Evolutionary conservation across 2,888 invertebrate genomes (phyloP), one percentile per base, ranked within the genome.

Genomic region (Chalcosyrphus nemorum): DNA sequence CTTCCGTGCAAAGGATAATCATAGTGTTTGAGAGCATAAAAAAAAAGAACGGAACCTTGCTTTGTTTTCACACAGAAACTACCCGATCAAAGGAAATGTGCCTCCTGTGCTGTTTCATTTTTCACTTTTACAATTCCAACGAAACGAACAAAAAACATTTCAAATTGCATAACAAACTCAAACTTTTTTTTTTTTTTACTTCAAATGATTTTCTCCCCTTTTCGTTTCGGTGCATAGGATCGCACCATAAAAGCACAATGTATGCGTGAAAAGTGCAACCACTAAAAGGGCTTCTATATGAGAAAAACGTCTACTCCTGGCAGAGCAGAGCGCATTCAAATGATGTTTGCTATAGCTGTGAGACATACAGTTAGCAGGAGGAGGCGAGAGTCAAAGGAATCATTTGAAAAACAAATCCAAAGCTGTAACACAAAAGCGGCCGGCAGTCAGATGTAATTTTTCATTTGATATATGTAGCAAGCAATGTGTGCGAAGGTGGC

Each of bases 221-320:
- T 43, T 27, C 32, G 24, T 32, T 11, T 17, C 27, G 24, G n/a
- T 41, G 13, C 32, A 43, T 21, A 32, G 52, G 27, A 52, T 63
- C 3, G 15, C 63, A 35, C 63, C 21, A 9, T 21, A 32, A 38
- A 38, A 13, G 13, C 19, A 7, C 24, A 35, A 15, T 50, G 32
- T 15, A 41, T 29, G 72, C 32, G 72, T 52, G 61, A 54, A 63
- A 50, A 19, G 9, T 63, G 72, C 47, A 71, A 50, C 59, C 72
- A 61, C 41, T 27, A 19, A 43, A 24, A 27, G 29, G 61, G 17
- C 52, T 32, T 9, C 54, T 50, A 29, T 32, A 32, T 54, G 61
- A 29, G 27, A 27, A 38, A 27, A 47, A 45, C 41, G 21, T 21
- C 19, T 43, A 32, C 19, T 32, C 29, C 41, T 32, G 21, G 47